Evolutionary conservation across 2,113 vertebrate species (phyloP).

Genomic region (Hiodon alosoides): DNA sequence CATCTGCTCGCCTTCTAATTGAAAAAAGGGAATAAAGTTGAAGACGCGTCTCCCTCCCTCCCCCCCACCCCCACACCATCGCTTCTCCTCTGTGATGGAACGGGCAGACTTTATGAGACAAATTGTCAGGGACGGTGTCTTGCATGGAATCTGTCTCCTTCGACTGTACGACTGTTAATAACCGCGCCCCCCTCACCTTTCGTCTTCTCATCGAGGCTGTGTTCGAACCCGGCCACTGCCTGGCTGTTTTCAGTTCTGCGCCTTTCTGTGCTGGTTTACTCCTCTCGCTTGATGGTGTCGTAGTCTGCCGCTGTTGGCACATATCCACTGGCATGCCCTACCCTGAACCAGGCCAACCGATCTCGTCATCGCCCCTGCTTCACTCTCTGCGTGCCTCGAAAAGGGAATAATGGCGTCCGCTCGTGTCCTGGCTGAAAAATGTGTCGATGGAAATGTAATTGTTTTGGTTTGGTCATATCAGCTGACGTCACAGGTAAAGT

Average conservation of each 20-base stretch:
- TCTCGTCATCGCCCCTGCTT: not conserved
- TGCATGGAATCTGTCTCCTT: not conserved
- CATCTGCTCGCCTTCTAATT: conserved; percentile 54
- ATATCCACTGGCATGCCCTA: too few species aligned
- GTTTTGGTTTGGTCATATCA: too few species aligned
- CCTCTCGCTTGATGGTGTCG: too few species aligned
- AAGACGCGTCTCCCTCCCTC: conserved; percentile 24
- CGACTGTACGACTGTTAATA: too few species aligned
- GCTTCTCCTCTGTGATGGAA: conserved; percentile 21
- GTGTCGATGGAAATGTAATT: too few species aligned
- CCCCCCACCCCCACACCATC: not conserved
- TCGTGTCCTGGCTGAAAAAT: too few species aligned
- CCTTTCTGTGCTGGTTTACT: too few species aligned
- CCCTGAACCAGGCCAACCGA: too few species aligned
- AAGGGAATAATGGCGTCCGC: not conserved
- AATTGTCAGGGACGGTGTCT: not conserved
- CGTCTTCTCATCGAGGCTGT: not conserved
- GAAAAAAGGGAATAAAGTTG: conserved; percentile 35
- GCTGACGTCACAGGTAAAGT: too few species aligned
- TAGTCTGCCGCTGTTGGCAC: too few species aligned
- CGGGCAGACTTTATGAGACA: not conserved
- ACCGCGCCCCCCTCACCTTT: too few species aligned
- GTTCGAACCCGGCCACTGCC: not conserved
- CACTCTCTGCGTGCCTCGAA: not conserved
- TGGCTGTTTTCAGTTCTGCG: too few species aligned